Evolutionary conservation across 2,888 invertebrate species (phyloP), one percentile per base, ranked within the genome.

Genomic region (Matsumyia berberina): DNA sequence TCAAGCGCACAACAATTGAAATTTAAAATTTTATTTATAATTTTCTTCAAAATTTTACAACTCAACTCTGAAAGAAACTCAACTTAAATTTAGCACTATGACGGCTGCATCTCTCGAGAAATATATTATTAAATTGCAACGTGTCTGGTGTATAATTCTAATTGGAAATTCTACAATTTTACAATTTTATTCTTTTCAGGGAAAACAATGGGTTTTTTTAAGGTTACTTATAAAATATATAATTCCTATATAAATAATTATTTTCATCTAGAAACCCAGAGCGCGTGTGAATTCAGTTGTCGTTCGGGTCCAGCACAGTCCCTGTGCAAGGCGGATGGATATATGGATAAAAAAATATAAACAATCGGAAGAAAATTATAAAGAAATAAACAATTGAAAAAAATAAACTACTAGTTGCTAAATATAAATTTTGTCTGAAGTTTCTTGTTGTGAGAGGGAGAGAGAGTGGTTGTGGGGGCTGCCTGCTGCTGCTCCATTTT

Each of bases 211-310:
- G 51, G 31, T 72, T n/a, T n/a, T n/a, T n/a, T n/a, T 60, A 72
- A 60, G 39, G 42, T 57, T 66, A 31, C 76, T 67, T 76, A 76
- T 39, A 76, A 76, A 67, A 67, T 76, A 76, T 69, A 77, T 51
- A 60, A 69, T 60, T 69, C 53, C 42, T 53, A 69, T 77, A 85
- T 85, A 80, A 67, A 77, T 69, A 77, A 60, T 77, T 74, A 33
- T 74, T 67, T 64, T 60, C 31, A 53, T 46, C 73, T 83, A 73
- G n/a, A n/a, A 24, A 67, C 62, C 66, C 77, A 67, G 72, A 66
- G 37, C 57, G 66, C 66, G 31, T 53, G 57, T 42, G 42, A 55
- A 29, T 62, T 53, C 60, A 46, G 44, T 51, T 53, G 49, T 39
- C 12, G 7, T 57, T 33, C 39, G 33, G 31, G 70, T 17, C 33